These are phyloP conservation scores for Tyto alba DNA, from an alignment of 2,113 vertebrate species.

Conservation along the genomic window DNA sequence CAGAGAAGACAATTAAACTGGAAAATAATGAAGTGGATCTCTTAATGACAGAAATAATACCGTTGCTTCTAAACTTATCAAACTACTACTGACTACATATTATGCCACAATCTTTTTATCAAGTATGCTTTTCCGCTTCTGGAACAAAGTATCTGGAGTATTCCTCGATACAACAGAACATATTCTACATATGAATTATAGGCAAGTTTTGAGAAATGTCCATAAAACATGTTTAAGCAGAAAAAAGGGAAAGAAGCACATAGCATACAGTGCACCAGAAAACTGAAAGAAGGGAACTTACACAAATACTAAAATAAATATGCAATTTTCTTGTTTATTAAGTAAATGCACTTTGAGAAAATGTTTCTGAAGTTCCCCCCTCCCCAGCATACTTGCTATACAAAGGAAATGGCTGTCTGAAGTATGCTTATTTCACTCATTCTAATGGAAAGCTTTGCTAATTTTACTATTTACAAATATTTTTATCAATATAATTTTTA, in stretches of 20 bases:
- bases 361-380: not conserved
- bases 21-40: conserved; percentile 59
- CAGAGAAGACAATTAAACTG: conserved; percentile 61
- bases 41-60: conserved; percentile 42
- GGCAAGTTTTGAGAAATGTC: not conserved
- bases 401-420: not conserved
- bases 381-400: not conserved
- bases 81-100: not conserved
- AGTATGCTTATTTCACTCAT: not conserved
- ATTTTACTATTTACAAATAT: not conserved
- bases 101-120: not conserved
- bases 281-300: not conserved
- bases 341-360: not conserved
- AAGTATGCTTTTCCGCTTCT: not conserved
- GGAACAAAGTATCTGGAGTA: conserved; percentile 8
- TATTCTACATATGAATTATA: not conserved
- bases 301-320: not conserved
- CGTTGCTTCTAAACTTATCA: conserved; percentile 40
- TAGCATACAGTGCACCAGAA: not conserved
- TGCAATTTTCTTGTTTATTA: not conserved
- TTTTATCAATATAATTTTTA: not conserved
- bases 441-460: not conserved
- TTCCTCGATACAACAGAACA: not conserved
- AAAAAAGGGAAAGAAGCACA: not conserved
- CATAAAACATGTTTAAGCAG: not conserved